Conservation (phyloP, 2,888 invertebrate species). For the Congeria kusceri region DNA sequence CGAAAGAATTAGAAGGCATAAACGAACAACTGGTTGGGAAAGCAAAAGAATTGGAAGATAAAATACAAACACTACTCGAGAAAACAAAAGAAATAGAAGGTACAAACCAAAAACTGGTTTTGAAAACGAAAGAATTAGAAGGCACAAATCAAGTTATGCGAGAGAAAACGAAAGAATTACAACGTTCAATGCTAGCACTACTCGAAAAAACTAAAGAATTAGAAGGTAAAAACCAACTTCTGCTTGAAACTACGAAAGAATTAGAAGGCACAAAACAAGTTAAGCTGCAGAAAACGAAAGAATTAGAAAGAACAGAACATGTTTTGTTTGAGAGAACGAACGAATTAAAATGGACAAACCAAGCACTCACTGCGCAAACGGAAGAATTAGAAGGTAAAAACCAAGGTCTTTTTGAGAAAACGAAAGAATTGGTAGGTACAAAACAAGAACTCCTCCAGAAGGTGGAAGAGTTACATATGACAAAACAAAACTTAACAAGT, state of each 20-base stretch:
- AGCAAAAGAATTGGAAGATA: neutral
- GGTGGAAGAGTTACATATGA: neutral
- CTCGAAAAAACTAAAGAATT: neutral
- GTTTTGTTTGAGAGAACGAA: neutral
- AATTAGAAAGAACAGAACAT: too few relatives aligned
- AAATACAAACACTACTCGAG: too few relatives aligned
- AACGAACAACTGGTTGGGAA: neutral
- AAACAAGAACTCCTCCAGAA: neutral
- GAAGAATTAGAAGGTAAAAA: neutral
- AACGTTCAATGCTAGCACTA: neutral
- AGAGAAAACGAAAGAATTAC: neutral
- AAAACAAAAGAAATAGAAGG: neutral
- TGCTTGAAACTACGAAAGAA: neutral
- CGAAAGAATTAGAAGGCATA: too few relatives aligned
- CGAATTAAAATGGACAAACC: neutral
- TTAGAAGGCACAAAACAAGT: conserved; percentile 25
- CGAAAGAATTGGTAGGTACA: neutral
- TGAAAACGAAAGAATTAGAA: neutral
- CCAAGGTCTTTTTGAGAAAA: too few relatives aligned
- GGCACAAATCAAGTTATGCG: neutral
- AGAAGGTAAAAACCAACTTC: neutral
- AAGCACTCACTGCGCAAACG: neutral
- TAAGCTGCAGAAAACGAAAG: conserved; percentile 9
- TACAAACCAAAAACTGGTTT: neutral
- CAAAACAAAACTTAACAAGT: conserved; percentile 45